These are phyloP conservation scores for Drosophila kurseongensis DNA, from an alignment of 1,140 invertebrate genomes.

Conservation along the genomic window DNA sequence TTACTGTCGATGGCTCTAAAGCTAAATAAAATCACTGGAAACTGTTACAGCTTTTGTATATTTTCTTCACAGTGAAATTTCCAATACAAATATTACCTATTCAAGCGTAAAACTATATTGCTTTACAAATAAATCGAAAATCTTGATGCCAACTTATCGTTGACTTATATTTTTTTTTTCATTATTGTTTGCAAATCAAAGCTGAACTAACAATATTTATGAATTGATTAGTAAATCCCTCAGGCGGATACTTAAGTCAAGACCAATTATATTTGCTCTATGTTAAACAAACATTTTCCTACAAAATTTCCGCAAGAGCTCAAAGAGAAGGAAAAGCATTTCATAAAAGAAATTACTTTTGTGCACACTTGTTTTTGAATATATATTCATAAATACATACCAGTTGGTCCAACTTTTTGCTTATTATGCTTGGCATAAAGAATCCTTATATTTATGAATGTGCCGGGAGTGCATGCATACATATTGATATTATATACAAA, in stretches of 20 bases:
- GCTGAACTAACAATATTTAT: conserved; percentile 1
- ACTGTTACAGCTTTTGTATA: too few species aligned
- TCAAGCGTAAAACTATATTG: not conserved
- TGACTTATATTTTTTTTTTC: not conserved
- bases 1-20: too few species aligned
- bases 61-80: too few species aligned
- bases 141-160: not conserved
- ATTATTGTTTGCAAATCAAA: not conserved
- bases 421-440: conserved; percentile 15
- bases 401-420: conserved; percentile 34
- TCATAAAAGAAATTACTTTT: conserved; percentile 6
- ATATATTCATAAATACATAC: conserved; percentile 4
- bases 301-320: not conserved
- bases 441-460: conserved; percentile 5
- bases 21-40: too few species aligned
- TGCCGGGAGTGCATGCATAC: conserved; percentile 1
- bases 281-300: conserved; percentile 1
- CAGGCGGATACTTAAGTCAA: conserved; percentile 3
- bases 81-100: not conserved
- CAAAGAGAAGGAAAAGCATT: not conserved
- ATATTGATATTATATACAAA: conserved; percentile 1
- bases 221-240: not conserved
- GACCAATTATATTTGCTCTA: conserved; percentile 13
- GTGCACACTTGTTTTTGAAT: conserved; percentile 1
- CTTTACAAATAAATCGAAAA: not conserved